Evolutionary conservation across 2,888 invertebrate genomes (phyloP).

Genomic region (Chrysodeixis includens): DNA sequence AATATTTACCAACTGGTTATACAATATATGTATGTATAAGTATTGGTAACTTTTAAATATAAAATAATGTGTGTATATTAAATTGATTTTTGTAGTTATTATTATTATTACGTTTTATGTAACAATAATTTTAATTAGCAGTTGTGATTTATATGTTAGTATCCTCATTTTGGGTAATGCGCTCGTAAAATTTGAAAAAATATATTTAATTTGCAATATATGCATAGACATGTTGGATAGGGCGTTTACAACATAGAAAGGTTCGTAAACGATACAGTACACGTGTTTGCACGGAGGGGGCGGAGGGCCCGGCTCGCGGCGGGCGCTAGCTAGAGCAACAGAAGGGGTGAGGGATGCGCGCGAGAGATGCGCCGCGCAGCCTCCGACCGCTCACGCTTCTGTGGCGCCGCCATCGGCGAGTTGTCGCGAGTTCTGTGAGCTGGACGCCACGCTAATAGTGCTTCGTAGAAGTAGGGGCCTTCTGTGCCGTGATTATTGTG

Average conservation of each 20-base stretch:
- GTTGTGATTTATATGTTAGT: background rate
- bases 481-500: slow-evolving; percentile 74
- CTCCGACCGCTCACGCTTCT: slow-evolving; percentile 76
- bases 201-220: slow-evolving; percentile 5
- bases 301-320: slow-evolving; percentile 55
- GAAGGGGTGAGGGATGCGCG: slow-evolving; percentile 84
- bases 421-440: slow-evolving; percentile 73
- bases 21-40: too few relatives aligned
- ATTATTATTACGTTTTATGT: too few relatives aligned
- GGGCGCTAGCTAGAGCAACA: slow-evolving; percentile 61
- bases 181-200: background rate
- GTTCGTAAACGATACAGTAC: slow-evolving; percentile 47
- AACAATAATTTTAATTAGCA: background rate
- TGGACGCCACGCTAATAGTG: slow-evolving; percentile 72
- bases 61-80: too few relatives aligned
- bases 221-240: slow-evolving; percentile 22
- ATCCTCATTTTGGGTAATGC: background rate
- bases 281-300: slow-evolving; percentile 55
- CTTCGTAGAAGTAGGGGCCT: slow-evolving; percentile 69
- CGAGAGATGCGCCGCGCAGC: slow-evolving; percentile 86
- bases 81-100: too few relatives aligned
- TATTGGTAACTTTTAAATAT: too few relatives aligned
- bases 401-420: slow-evolving; percentile 83
- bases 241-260: slow-evolving; percentile 46
- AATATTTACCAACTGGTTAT: too few relatives aligned